Conservation (phyloP, 2,888 invertebrate genomes). For the Morpho deidamia region DNA sequence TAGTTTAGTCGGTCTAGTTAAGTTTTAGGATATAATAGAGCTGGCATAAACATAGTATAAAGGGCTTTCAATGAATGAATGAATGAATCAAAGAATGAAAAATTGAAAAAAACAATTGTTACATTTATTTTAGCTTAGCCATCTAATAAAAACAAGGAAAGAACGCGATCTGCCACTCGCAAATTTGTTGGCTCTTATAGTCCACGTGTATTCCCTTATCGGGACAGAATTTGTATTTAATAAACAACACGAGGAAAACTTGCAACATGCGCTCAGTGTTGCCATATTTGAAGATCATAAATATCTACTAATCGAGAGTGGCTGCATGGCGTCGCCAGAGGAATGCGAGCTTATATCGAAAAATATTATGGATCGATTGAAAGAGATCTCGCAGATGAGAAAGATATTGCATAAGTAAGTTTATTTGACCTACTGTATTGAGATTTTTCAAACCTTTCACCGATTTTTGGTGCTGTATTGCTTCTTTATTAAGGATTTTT, state of each 20-base stretch:
- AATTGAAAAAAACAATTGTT: too few species aligned
- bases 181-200: constrained; percentile 77
- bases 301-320: constrained; percentile 35
- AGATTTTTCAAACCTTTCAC: too few species aligned
- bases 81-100: too few species aligned
- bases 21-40: too few species aligned
- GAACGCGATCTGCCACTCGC: constrained; percentile 74
- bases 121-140: constrained; percentile 67
- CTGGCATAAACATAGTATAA: too few species aligned
- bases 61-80: too few species aligned
- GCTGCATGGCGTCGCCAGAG: constrained; percentile 43
- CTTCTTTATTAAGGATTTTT: too few species aligned
- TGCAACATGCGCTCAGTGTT: constrained; percentile 67
- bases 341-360: constrained; percentile 46
- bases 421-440: too few species aligned
- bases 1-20: too few species aligned
- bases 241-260: constrained; percentile 65
- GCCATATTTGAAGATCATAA: constrained; percentile 79
- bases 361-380: constrained; percentile 45
- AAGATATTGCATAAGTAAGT: constrained; percentile 54
- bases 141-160: constrained; percentile 75
- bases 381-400: constrained; percentile 59
- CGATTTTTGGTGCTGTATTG: too few species aligned
- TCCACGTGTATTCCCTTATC: constrained; percentile 80
- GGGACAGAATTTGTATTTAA: constrained; percentile 78